phyloP scores from a whole-genome alignment of 2,113 vertebrate species.

The Alethe castanea region DNA sequence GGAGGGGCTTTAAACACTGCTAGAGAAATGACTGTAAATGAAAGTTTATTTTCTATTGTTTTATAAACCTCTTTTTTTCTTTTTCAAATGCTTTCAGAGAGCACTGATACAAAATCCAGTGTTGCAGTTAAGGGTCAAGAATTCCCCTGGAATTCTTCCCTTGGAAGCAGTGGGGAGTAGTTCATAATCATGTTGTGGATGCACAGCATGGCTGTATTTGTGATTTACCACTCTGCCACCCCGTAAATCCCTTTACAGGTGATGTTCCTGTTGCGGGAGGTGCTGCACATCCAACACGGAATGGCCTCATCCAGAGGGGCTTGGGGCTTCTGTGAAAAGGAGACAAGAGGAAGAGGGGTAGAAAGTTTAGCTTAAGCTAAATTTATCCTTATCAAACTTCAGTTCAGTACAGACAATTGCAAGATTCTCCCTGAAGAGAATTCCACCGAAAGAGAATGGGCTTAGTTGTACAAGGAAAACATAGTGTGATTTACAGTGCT shows the following conservation, averaged over 20 bases:
- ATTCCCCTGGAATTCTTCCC: not conserved
- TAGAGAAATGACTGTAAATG: not conserved
- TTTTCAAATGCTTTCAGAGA: not conserved
- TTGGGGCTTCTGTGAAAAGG: not conserved
- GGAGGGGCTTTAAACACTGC: accelerated
- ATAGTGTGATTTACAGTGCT: not conserved
- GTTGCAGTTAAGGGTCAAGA: not conserved
- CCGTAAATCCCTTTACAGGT: not conserved
- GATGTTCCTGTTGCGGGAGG: not conserved
- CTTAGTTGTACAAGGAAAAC: not conserved
- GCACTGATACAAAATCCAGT: not conserved
- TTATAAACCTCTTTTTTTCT: not conserved
- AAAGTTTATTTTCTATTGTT: not conserved
- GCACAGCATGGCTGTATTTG: not conserved
- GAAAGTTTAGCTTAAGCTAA: not conserved
- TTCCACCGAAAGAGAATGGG: not conserved
- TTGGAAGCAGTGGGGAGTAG: not conserved
- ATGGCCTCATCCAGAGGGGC: not conserved
- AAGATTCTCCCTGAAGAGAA: not conserved
- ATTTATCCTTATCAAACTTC: not conserved
- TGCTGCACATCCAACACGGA: not conserved
- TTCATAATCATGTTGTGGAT: not conserved
- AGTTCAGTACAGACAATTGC: not conserved
- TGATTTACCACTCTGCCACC: not conserved
- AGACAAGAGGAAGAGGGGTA: not conserved